Conservation (phyloP, 2,888 invertebrate species). For the Trachelus troglodyta region DNA sequence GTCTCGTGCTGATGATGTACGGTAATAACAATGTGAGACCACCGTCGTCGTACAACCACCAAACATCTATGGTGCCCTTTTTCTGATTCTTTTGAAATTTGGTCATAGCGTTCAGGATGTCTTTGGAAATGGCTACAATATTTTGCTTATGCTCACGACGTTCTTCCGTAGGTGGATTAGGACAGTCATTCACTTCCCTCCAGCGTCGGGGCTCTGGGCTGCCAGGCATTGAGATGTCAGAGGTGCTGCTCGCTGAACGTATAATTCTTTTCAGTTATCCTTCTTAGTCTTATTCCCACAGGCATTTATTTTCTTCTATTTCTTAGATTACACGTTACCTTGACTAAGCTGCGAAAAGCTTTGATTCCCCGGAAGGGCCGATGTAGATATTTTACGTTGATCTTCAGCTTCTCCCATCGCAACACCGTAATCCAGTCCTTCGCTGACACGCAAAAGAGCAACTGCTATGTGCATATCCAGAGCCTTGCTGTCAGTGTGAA, state of each 20-base stretch:
- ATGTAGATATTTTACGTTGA: slow-evolving; percentile 60
- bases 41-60: slow-evolving; percentile 97
- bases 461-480: slow-evolving; percentile 94
- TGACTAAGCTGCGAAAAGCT: slow-evolving; percentile 75
- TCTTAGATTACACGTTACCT: slow-evolving; percentile 60
- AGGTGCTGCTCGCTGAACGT: slow-evolving; percentile 64
- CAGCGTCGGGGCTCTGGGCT: slow-evolving; percentile 59
- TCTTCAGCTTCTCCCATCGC: slow-evolving; percentile 49
- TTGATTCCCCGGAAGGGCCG: slow-evolving; percentile 76
- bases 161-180: slow-evolving; percentile 51
- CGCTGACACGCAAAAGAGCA: slow-evolving; percentile 85
- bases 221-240: slow-evolving; percentile 56
- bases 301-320: background rate
- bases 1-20: slow-evolving; percentile 84
- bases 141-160: background rate
- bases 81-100: slow-evolving; percentile 83
- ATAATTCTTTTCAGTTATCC: slow-evolving; percentile 58
- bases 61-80: slow-evolving; percentile 89
- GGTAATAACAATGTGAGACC: slow-evolving; percentile 87
- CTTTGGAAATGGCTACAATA: background rate
- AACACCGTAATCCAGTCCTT: slow-evolving; percentile 83
- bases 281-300: background rate
- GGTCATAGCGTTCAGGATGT: slow-evolving; percentile 73
- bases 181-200: slow-evolving; percentile 53
- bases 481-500: slow-evolving; percentile 84